phyloP scores from a whole-genome alignment of 1,140 invertebrate genomes.

The roundworm (Caenorhabditis elegans) region WBcel235 BX284602.5:13176001-13176500 shows the following conservation, averaged over 20 bases:
- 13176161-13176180: slow-evolving; percentile 23
- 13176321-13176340: no score
- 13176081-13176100: background rate
- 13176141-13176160: background rate
- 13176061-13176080: background rate
- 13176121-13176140: background rate
- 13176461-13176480: no score
- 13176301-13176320: background rate
- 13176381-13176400: no score
- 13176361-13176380: no score
- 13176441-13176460: no score
- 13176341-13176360: no score
- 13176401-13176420: no score
- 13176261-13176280: slow-evolving; percentile 24
- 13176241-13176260: background rate
- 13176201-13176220: slow-evolving; percentile 16
- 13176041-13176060: background rate
- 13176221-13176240: background rate
- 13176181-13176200: slow-evolving; percentile 1
- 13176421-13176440: no score
- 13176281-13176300: background rate
- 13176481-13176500: no score
- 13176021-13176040: background rate
- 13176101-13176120: background rate
- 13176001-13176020: background rate